Base-by-base conservation (phyloP, 1,140 invertebrate species). In the Penaeus chinensis region DNA sequence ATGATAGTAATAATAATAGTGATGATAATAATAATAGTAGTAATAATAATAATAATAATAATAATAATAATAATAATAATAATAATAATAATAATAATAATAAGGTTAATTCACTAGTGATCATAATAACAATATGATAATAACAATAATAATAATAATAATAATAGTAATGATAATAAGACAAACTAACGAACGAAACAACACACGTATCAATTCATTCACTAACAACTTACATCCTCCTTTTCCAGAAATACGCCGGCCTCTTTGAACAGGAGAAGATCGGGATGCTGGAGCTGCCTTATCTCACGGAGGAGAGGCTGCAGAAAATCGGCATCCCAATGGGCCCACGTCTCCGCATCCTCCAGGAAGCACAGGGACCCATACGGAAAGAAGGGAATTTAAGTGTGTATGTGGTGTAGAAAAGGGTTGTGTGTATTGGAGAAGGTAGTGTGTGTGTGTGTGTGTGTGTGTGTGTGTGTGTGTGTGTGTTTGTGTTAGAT, bases 201-300 rank as follows among this genome's bases (percentile, higher is more conserved):
- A 8, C 27, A 7, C 20, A 3, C 20, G 10, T 0, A 27, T 4
- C 5, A 24, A 74, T 19, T 32, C 1, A 42, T 8, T 42, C 0
- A 32, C n/a, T 24, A 74, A 27, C 7, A 13, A 32, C 3, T 27
- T 32, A 5, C 16, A 87, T 85, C 37, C 84, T 63, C 90, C 89
- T 90, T 86, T 89, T 85, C 24, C 93, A 98, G 97, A 98, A 97
- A 96, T 98, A 98, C 91, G 96, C 96, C 13, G 93, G 93, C 0
- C 94, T 96, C 60, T 96, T 98, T 90, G 96, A 98, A 91, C 95
- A 95, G 86, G 97, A 98, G 92, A 95, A 96, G 90, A 96, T 98
- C 42, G 97, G 97, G 19, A 96, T 98, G 93, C 95, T 97, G 54
- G 97, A 98, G 92, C 93, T 98, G 76, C 97, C 97, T 4, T 98